These are phyloP conservation scores for Melanotaenia parkinsoni DNA, from an alignment of 2,797 vertebrate species.

Conservation along the genomic window DNA sequence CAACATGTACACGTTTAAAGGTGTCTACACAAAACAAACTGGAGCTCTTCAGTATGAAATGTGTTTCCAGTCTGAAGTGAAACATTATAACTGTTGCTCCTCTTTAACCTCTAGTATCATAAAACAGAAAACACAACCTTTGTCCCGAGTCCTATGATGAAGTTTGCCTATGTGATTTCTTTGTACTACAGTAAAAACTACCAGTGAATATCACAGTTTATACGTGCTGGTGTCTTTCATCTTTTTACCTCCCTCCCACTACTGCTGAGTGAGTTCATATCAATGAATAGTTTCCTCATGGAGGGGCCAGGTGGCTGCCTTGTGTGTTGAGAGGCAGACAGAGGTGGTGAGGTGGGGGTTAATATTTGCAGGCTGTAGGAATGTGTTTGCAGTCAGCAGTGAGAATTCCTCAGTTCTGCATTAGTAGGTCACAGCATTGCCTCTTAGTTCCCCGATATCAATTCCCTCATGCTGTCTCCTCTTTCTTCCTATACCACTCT, in stretches of 20 bases:
- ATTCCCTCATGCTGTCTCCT: slow-evolving; percentile 41
- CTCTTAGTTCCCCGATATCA: slow-evolving; percentile 69
- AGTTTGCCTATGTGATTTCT: neutral
- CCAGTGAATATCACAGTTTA: neutral
- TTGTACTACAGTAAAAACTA: neutral
- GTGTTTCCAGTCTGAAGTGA: neutral
- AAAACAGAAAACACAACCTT: neutral
- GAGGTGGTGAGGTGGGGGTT: slow-evolving; percentile 78
- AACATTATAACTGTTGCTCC: neutral
- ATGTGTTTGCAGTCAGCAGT: slow-evolving; percentile 83
- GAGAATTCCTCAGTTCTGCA: slow-evolving; percentile 84
- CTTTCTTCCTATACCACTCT: slow-evolving; percentile 34
- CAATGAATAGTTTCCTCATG: slow-evolving; percentile 57
- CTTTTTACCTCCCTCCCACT: slow-evolving; percentile 2
- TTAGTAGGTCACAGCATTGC: slow-evolving; percentile 82
- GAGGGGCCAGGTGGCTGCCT: slow-evolving; percentile 55
- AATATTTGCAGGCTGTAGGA: slow-evolving; percentile 82
- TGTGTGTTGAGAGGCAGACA: slow-evolving; percentile 55
- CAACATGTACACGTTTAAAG: neutral
- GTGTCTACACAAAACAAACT: neutral
- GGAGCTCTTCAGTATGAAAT: neutral
- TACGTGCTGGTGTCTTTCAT: slow-evolving; percentile 2
- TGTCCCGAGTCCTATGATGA: neutral
- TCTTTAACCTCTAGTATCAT: neutral
- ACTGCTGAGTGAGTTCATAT: slow-evolving; percentile 36